Percentiles rank a stretch among this genome's conserved stretches.
Evolutionary conservation across 2,797 vertebrate species (phyloP).

Genomic region (Spinibarbus caldwelli): DNA sequence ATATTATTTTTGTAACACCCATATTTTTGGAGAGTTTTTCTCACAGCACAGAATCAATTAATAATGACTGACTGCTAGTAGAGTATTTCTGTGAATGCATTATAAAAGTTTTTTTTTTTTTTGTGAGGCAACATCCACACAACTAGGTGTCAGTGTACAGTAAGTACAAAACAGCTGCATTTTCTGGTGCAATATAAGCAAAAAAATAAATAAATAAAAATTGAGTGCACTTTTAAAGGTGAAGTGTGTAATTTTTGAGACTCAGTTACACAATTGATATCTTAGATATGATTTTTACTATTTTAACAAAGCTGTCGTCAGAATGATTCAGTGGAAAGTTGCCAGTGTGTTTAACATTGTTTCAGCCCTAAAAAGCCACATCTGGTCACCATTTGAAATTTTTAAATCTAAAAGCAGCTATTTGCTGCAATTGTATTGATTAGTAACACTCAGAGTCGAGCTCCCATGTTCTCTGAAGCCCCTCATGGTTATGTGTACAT

Average conservation of each 20-base stretch:
- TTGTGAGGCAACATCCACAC: background rate
- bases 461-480: slow-evolving; percentile 74
- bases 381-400: background rate
- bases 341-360: background rate
- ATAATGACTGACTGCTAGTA: background rate
- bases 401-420: slow-evolving; percentile 7
- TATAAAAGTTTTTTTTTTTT: background rate
- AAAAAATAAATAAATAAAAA: background rate
- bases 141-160: background rate
- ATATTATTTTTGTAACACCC: background rate
- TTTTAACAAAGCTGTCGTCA: background rate
- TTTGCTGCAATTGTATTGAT: background rate
- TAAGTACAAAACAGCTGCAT: background rate
- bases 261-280: background rate
- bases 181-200: background rate
- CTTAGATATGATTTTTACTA: slow-evolving; percentile 1
- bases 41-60: background rate
- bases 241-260: background rate
- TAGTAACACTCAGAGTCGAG: slow-evolving; percentile 74
- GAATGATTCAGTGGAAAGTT: background rate
- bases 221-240: slow-evolving; percentile 13
- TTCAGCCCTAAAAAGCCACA: background rate
- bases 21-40: background rate
- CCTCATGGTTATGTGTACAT: slow-evolving; percentile 78
- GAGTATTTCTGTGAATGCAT: background rate